Percentiles rank a stretch among this genome's conserved stretches.
Evolutionary conservation across 2,797 vertebrate species (phyloP).

Genomic region (Menidia menidia): DNA sequence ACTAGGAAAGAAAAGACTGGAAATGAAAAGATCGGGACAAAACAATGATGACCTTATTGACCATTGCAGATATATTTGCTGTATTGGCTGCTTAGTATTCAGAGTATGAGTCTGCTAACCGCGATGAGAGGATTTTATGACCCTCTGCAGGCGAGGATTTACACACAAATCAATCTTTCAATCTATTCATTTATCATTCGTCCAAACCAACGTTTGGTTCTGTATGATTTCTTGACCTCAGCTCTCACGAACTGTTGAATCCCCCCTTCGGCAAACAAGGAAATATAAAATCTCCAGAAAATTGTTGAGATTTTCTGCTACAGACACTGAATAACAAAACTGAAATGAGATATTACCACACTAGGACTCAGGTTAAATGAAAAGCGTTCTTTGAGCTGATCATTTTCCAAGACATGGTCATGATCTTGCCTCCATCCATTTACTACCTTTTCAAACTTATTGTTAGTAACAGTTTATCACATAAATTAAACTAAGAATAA

Average conservation of each 20-base stretch:
- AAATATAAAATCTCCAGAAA: neutral
- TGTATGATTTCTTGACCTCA: slow-evolving; percentile 21
- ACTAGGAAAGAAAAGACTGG: slow-evolving; percentile 63
- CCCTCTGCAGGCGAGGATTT: slow-evolving; percentile 52
- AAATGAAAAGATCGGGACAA: slow-evolving; percentile 72
- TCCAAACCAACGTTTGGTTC: slow-evolving; percentile 24
- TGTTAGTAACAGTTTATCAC: slow-evolving; percentile 68
- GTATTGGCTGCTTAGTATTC: slow-evolving; percentile 59
- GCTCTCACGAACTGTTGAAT: slow-evolving; percentile 4
- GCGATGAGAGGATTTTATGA: slow-evolving; percentile 50
- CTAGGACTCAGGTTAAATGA: neutral
- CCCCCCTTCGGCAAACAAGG: neutral
- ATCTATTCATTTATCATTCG: slow-evolving; percentile 44
- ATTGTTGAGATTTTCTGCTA: neutral
- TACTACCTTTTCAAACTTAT: no score
- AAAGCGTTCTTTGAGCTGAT: no score
- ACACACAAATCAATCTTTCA: slow-evolving; percentile 73
- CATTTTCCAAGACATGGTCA: no score
- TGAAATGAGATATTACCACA: neutral
- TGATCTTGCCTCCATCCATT: neutral
- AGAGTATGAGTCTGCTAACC: slow-evolving; percentile 52
- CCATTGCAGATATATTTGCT: slow-evolving; percentile 24
- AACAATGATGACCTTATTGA: slow-evolving; percentile 50
- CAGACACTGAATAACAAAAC: neutral
- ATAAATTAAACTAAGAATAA: slow-evolving; percentile 57